Evolutionary conservation across 2,888 invertebrate species (phyloP), one percentile per base, ranked within the genome.

Genomic region (Drepana falcataria): DNA sequence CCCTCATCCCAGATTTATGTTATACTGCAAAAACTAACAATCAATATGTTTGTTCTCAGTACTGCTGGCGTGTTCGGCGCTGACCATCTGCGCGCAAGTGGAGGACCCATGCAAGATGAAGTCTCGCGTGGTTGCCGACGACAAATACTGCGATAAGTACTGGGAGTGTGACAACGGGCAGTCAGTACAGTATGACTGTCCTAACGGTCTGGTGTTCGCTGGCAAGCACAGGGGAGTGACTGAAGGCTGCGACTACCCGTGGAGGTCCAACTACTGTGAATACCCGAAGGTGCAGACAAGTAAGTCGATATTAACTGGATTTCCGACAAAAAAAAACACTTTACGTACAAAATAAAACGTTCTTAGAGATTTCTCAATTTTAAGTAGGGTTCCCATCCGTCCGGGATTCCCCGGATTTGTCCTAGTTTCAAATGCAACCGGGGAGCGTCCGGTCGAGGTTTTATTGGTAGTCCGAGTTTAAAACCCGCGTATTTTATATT

Each of bases 121-220:
- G 84, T 87, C 94, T 4, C 92, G 96, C 53, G 93, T 97, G 0
- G 94, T 95, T 0, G 93, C 93, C 0, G 97, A 97, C 71, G 94
- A 94, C 66, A 95, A 95, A 51, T 95, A 97, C 84, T 97, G 97
- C 75, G 91, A 91, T 76, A 91, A 93, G 56, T 96, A 95, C 76
- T 97, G 96, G 96, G 96, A 97, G 81, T 97, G 97, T 74, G 95
- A 96, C 59, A 94, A 93, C 67, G 96, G 95, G 0, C 95, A 96
- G 77, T 94, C 96, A 0, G 94, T 96, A 62, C 92, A 97, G 57
- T 96, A 96, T 81, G 96, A 97, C 87, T 97, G 97, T 75, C 97
- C 97, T 55, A 97, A 97, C 75, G 97, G 97, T 0, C 90, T 97
- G 64, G 97, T 97, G 49, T 97, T 95, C 86, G 96, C 97, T 33